Evolutionary conservation across 2,113 vertebrate genomes (phyloP).

Genomic region (Ctenodactylus gundi): DNA sequence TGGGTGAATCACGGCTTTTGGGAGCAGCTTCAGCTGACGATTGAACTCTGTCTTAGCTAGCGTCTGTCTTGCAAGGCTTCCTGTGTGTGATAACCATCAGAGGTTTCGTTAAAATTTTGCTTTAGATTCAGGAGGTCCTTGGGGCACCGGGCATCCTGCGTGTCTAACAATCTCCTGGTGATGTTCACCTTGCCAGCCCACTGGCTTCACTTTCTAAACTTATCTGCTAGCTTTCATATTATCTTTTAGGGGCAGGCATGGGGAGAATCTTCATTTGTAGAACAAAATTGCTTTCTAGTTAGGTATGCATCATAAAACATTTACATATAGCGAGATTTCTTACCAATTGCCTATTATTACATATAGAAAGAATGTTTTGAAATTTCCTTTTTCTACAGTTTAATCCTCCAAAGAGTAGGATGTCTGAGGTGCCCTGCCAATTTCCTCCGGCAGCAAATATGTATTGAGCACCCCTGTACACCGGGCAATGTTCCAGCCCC

Average conservation of each 20-base stretch:
- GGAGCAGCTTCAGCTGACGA: background rate
- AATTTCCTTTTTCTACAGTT: background rate
- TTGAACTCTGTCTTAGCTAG: background rate
- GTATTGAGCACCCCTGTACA: background rate
- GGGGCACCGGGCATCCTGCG: background rate
- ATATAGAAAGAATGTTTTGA: background rate
- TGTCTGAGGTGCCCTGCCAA: background rate
- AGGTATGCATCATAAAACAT: background rate
- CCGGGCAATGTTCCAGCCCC: background rate
- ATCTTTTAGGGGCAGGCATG: background rate
- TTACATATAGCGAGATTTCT: background rate
- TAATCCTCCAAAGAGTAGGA: background rate
- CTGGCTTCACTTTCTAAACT: background rate
- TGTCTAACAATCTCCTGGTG: background rate
- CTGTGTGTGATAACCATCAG: accelerated
- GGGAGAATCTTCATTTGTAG: background rate
- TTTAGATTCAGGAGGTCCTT: background rate
- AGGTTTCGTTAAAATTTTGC: background rate
- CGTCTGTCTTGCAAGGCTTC: background rate
- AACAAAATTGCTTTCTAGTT: background rate
- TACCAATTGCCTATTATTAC: background rate
- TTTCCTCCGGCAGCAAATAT: background rate
- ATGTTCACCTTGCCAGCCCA: no score
- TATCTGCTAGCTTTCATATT: background rate
- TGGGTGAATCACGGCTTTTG: background rate